Evolutionary conservation across 2,797 vertebrate genomes (phyloP).

Genomic region (Astyanax mexicanus): DNA sequence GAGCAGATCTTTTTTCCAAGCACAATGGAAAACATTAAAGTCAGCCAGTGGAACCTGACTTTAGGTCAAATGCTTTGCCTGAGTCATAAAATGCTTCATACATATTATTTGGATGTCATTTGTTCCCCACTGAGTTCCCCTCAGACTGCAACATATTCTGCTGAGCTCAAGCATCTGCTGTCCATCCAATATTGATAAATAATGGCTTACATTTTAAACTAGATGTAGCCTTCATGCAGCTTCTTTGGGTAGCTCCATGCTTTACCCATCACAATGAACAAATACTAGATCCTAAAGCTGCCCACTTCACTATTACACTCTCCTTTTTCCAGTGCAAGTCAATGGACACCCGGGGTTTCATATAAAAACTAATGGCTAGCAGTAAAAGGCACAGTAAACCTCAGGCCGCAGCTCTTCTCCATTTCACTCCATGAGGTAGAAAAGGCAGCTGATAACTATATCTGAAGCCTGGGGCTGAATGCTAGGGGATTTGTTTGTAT

Average conservation of each 20-base stretch:
- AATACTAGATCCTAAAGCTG: neutral
- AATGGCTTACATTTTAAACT: neutral
- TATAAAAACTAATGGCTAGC: neutral
- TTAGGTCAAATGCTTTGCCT: conserved; percentile 64
- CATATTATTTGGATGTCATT: conserved; percentile 10
- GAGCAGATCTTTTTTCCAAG: conserved; percentile 58
- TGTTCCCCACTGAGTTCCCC: conserved; percentile 6
- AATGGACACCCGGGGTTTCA: neutral
- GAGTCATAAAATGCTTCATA: conserved; percentile 52
- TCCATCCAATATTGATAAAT: neutral
- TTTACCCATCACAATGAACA: neutral
- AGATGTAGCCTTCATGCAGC: neutral
- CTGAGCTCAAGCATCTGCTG: conserved; percentile 8
- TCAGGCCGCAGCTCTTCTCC: neutral
- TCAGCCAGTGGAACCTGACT: conserved; percentile 60
- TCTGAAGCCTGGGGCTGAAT: neutral
- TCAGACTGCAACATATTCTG: conserved; percentile 8
- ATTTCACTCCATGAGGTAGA: neutral
- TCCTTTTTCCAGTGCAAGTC: conserved; percentile 15
- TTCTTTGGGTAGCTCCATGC: neutral
- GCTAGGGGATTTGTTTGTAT: neutral
- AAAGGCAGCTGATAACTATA: conserved; percentile 2
- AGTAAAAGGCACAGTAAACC: neutral
- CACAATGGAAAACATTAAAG: conserved; percentile 65
- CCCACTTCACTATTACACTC: neutral